Evolutionary conservation across 1,140 invertebrate genomes (phyloP).

Genomic region (Calosoma granatense): DNA sequence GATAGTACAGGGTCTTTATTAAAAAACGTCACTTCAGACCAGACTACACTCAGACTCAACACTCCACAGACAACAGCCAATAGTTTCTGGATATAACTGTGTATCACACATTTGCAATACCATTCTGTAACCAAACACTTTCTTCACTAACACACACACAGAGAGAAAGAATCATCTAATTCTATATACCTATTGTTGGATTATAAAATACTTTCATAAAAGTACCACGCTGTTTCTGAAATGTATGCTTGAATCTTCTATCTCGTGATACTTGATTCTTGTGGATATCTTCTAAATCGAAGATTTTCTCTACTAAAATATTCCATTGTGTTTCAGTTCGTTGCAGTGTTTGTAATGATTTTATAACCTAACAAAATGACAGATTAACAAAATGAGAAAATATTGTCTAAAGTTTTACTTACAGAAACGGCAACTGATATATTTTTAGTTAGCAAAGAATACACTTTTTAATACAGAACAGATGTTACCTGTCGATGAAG

Average conservation of each 20-base stretch:
- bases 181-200: slow-evolving; percentile 50
- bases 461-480: slow-evolving; percentile 9
- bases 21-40: slow-evolving; percentile 99
- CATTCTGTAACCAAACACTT: slow-evolving; percentile 80
- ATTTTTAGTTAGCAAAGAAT: neutral
- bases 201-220: slow-evolving; percentile 50
- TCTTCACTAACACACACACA: too few species aligned
- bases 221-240: slow-evolving; percentile 46
- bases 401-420: too few species aligned
- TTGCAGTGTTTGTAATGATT: slow-evolving; percentile 77
- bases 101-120: slow-evolving; percentile 87
- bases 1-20: slow-evolving; percentile 82
- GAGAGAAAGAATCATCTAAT: too few species aligned
- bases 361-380: slow-evolving; percentile 55
- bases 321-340: slow-evolving; percentile 90
- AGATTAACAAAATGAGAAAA: slow-evolving; percentile 10
- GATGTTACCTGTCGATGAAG: slow-evolving; percentile 58
- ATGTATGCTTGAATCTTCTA: slow-evolving; percentile 66
- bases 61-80: slow-evolving; percentile 63
- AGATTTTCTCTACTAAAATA: slow-evolving; percentile 68
- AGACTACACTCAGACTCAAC: slow-evolving; percentile 85
- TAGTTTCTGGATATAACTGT: slow-evolving; percentile 61
- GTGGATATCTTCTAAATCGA: slow-evolving; percentile 79
- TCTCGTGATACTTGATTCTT: slow-evolving; percentile 69
- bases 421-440: slow-evolving; percentile 6